Evolutionary conservation across 2,888 invertebrate genomes (phyloP).

Genomic region (Aporophyla lueneburgensis): DNA sequence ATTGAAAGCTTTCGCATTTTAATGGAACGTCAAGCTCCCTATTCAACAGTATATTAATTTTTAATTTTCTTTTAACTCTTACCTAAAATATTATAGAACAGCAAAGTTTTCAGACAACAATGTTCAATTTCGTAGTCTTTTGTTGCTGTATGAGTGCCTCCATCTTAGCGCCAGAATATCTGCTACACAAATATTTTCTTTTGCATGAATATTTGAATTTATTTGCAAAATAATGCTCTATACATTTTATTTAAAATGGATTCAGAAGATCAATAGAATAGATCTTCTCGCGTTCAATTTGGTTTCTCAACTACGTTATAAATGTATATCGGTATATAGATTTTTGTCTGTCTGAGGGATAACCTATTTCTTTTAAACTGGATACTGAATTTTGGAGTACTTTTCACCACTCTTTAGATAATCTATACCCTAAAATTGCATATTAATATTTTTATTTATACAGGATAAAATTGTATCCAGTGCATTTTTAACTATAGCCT

Average conservation of each 20-base stretch:
- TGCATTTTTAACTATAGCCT: no score
- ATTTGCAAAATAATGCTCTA: neutral
- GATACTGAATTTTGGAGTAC: neutral
- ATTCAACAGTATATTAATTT: neutral
- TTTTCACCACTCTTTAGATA: neutral
- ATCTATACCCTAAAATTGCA: neutral
- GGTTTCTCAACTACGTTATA: neutral
- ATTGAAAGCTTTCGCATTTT: neutral
- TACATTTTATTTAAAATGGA: constrained; percentile 3
- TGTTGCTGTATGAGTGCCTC: neutral
- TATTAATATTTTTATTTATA: neutral
- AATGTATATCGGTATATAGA: neutral
- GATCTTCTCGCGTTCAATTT: constrained; percentile 12
- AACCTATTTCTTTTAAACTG: neutral
- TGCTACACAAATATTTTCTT: neutral
- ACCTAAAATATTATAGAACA: no score
- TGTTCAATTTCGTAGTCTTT: neutral
- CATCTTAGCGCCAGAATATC: neutral
- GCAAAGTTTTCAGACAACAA: neutral
- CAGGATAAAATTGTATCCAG: neutral
- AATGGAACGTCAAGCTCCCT: neutral
- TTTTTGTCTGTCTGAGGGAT: neutral
- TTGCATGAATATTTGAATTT: neutral
- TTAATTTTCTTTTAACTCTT: no score
- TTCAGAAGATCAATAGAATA: neutral